A percentile compares a stretch with the other conserved stretches of the same genome.
phyloP scores from a whole-genome alignment of 2,797 vertebrate genomes.

The Austrolebias charrua region DNA sequence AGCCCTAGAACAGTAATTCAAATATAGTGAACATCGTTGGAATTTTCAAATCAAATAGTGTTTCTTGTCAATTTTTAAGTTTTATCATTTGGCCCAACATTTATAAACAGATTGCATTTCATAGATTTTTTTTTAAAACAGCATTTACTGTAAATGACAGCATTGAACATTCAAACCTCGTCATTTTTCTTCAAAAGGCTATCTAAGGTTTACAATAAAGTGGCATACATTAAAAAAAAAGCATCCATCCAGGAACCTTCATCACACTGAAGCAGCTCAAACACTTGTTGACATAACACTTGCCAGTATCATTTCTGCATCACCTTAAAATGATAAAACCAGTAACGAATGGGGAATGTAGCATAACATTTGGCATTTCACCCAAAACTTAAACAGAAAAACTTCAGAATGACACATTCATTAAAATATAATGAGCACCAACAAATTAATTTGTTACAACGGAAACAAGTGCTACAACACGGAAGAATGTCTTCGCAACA shows the following conservation, averaged over 20 bases:
- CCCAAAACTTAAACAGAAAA: not conserved
- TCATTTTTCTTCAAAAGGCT: conserved; percentile 7
- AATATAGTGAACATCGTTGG: no score
- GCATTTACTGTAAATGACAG: conserved; percentile 7
- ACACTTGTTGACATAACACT: not conserved
- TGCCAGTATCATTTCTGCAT: not conserved
- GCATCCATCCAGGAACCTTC: not conserved
- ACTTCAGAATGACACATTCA: not conserved
- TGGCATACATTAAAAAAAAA: conserved; percentile 1
- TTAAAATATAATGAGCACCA: conserved; percentile 2
- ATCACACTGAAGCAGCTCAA: conserved; percentile 4
- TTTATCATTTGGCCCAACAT: conserved; percentile 32
- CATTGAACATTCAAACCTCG: conserved; percentile 11
- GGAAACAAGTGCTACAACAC: not conserved
- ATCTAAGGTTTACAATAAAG: conserved; percentile 8
- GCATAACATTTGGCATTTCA: not conserved
- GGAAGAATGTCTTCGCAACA: conserved; percentile 29
- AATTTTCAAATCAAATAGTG: no score
- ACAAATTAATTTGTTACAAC: not conserved
- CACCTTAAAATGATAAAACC: conserved; percentile 22
- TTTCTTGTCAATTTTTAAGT: conserved; percentile 1
- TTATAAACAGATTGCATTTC: conserved; percentile 7
- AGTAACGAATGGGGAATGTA: conserved; percentile 23
- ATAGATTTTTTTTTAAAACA: no score
- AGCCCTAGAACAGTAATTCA: no score